Percentiles rank a stretch among this genome's conserved stretches.
Evolutionary conservation across 2,888 invertebrate species (phyloP).

Genomic region (Eurytoma adleriae): DNA sequence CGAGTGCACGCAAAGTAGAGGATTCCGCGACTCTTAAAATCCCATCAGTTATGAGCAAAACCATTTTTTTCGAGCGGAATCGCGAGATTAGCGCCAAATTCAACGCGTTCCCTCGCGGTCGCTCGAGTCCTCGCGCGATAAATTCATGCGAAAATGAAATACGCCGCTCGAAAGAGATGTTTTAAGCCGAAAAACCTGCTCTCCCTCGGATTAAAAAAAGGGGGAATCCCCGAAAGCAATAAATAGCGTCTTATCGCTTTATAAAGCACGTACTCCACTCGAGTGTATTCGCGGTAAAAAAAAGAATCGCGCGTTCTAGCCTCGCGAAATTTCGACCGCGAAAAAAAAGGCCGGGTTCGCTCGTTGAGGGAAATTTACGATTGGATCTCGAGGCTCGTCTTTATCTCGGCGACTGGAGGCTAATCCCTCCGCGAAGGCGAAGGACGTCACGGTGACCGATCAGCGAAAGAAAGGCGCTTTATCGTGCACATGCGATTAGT

Average conservation of each 20-base stretch:
- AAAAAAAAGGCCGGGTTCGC: constrained; percentile 2
- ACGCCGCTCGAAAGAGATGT: constrained; percentile 42
- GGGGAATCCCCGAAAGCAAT: constrained; percentile 36
- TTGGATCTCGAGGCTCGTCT: constrained; percentile 7
- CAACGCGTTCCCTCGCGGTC: not conserved
- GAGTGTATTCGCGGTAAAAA: not conserved
- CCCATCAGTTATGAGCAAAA: constrained; percentile 5
- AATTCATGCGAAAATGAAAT: constrained; percentile 46
- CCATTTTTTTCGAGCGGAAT: not conserved
- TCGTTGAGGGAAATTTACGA: constrained; percentile 36
- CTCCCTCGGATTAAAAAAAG: not conserved
- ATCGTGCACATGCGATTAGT: constrained; percentile 63
- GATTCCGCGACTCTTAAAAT: not conserved
- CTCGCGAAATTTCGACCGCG: not conserved
- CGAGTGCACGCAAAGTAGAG: too few species aligned
- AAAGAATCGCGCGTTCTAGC: not conserved
- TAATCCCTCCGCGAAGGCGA: constrained; percentile 25
- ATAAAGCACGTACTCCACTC: constrained; percentile 16
- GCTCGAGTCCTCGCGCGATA: constrained; percentile 46
- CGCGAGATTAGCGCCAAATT: not conserved
- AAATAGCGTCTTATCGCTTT: constrained; percentile 54
- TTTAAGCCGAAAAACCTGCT: constrained; percentile 47
- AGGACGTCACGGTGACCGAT: not conserved
- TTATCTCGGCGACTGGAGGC: constrained; percentile 26
- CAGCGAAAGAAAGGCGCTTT: constrained; percentile 49